Evolutionary conservation across 2,113 vertebrate species (phyloP), one percentile per base, ranked within the genome.

Genomic region (Chloebia gouldiae): DNA sequence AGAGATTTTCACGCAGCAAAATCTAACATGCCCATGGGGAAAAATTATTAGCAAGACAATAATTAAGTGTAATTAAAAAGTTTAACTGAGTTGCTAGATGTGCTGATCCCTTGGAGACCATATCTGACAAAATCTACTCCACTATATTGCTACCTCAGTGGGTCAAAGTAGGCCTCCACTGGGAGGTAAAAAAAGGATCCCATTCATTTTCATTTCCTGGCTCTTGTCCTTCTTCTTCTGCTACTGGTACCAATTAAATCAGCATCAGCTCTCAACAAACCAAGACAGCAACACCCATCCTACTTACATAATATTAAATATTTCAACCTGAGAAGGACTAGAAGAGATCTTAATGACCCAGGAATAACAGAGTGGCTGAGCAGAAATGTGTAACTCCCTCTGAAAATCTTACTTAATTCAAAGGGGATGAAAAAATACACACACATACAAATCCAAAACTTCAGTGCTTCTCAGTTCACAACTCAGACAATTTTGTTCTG

Each of bases 251-350:
- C 31, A 83, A 24, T 35, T 35, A 68, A 44, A n/a, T 24, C 56
- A 61, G 35, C 14, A 49, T 12, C 18, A 86, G 23, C 35, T 59
- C 60, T 33, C 35, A 75, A 65, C 16, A 56, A 78, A 47, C 11
- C 3, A 8, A 70, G 70, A 75, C n/a, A 60, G 35, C 33, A 63
- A 39, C 33, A 50, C 13, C 13, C 31, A 54, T 64, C 47, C 27
- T 44, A 1, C 15, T 56, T 64, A 70, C 0, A 2, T 49, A 33
- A 35, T 28, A 15, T 4, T 2, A 59, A 81, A 44, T 37, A 78
- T 20, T 68, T 68, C 3, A 3, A 68, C 25, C 53, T 54, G 19
- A 0, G 0, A 27, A 81, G 35, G 17, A 64, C 54, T 25, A 40
- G n/a, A 45, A 73, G 40, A 83, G 45, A 53, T 53, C 27, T 71